Conservation (phyloP, 2,888 invertebrate genomes). For the Catocala fraxini region DNA sequence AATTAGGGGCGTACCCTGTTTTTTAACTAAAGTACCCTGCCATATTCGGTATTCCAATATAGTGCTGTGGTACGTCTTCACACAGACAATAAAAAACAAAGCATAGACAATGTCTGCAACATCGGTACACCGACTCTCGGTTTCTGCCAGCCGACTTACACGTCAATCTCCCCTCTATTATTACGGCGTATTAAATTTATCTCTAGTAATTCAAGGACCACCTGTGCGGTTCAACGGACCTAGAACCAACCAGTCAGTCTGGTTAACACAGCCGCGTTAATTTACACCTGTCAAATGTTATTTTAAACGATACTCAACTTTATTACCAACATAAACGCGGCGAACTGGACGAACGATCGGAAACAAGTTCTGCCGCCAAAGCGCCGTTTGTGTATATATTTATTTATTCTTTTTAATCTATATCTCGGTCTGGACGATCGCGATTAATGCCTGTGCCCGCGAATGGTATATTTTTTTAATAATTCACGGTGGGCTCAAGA, state of each 20-base stretch:
- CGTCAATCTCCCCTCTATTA: constrained; percentile 74
- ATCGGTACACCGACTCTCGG: constrained; percentile 54
- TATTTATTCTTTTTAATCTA: constrained; percentile 73
- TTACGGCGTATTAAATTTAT: constrained; percentile 82
- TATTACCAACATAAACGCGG: constrained; percentile 60
- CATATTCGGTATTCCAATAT: not conserved
- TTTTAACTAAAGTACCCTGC: too few relatives aligned
- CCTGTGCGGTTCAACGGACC: constrained; percentile 84
- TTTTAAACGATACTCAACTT: constrained; percentile 70
- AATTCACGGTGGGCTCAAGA: constrained; percentile 66
- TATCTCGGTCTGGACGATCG: constrained; percentile 71
- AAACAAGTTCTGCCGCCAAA: constrained; percentile 71
- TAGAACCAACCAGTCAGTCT: constrained; percentile 78
- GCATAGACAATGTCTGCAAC: not conserved
- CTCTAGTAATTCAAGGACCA: constrained; percentile 84
- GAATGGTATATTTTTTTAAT: constrained; percentile 56
- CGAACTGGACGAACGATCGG: constrained; percentile 56
- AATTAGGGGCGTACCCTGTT: not conserved
- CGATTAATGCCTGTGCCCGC: constrained; percentile 73
- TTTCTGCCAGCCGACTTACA: constrained; percentile 57
- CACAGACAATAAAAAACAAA: not conserved
- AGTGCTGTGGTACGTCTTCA: not conserved
- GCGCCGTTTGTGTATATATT: constrained; percentile 75
- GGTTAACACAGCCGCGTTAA: constrained; percentile 76
- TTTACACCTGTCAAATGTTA: constrained; percentile 73